phyloP scores from a whole-genome alignment of 2,797 vertebrate species.

The Karalla daura region DNA sequence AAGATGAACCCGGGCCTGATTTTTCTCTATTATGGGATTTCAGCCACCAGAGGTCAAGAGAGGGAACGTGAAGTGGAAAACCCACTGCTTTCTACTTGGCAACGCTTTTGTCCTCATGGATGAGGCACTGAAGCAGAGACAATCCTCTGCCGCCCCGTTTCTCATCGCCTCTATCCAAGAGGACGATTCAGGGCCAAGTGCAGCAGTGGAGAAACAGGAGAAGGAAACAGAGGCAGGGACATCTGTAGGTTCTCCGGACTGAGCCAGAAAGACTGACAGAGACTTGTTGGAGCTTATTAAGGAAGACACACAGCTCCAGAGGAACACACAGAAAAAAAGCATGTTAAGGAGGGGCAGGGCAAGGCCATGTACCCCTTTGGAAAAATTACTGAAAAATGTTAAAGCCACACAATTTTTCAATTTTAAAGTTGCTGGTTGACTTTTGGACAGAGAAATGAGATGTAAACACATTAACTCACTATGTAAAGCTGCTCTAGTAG shows the following conservation, averaged over 20 bases:
- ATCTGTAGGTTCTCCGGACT: conserved; percentile 38
- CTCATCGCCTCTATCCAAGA: conserved; percentile 52
- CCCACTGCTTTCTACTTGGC: conserved; percentile 58
- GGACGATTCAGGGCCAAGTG: conserved; percentile 53
- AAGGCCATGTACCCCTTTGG: conserved; percentile 2
- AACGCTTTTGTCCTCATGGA: conserved; percentile 33
- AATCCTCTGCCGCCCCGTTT: conserved; percentile 49
- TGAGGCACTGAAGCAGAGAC: conserved; percentile 54
- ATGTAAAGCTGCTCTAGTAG: too few species aligned
- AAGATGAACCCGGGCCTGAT: not conserved
- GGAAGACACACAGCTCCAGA: conserved; percentile 23
- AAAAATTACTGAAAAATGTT: not conserved
- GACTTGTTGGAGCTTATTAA: conserved; percentile 39
- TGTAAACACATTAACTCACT: too few species aligned
- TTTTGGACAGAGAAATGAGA: too few species aligned
- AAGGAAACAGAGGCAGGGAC: conserved; percentile 59
- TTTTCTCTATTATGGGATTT: conserved; percentile 31
- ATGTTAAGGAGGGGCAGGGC: conserved; percentile 10
- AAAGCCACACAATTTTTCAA: too few species aligned
- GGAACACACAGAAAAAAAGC: conserved; percentile 15
- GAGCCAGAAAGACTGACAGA: conserved; percentile 42
- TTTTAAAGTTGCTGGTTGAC: too few species aligned
- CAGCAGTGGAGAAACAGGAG: conserved; percentile 56
- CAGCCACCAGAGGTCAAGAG: conserved; percentile 40
- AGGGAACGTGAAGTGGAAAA: conserved; percentile 55